phyloP scores from a whole-genome alignment of 1,140 invertebrate species.

The Sinonovacula constricta region DNA sequence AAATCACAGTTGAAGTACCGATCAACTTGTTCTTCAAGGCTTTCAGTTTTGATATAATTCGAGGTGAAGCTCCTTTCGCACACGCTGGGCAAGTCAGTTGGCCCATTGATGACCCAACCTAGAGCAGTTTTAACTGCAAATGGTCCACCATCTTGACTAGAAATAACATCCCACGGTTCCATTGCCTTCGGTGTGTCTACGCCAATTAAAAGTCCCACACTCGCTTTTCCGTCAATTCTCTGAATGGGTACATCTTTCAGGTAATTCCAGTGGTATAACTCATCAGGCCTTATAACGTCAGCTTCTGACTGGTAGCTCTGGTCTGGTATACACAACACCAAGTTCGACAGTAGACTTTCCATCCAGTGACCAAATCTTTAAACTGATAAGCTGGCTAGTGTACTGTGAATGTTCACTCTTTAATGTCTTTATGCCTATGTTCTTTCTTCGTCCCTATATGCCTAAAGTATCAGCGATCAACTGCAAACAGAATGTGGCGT shows the following conservation, averaged over 20 bases:
- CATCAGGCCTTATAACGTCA: background rate
- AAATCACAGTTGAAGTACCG: background rate
- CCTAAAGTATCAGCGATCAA: too few species aligned
- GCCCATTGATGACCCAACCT: conserved; percentile 53
- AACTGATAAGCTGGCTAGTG: too few species aligned
- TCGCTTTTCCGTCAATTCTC: conserved; percentile 21
- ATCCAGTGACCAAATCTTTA: background rate
- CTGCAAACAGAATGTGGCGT: too few species aligned
- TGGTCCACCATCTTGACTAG: conserved; percentile 20
- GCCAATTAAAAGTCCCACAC: conserved; percentile 42
- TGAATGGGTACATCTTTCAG: conserved; percentile 9
- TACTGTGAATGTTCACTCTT: too few species aligned
- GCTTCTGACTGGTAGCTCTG: background rate
- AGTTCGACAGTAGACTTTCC: background rate
- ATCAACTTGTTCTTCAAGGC: background rate
- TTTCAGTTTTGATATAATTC: background rate
- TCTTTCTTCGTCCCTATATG: too few species aligned
- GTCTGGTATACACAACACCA: background rate
- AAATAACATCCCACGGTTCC: conserved; percentile 38
- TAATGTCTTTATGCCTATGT: too few species aligned
- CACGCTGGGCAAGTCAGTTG: background rate
- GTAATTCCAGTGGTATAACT: background rate
- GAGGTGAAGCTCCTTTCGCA: background rate
- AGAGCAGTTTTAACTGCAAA: conserved; percentile 51
- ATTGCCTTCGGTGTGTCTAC: conserved; percentile 30